Percentiles rank a stretch among this genome's conserved stretches.
These are phyloP conservation scores for Perizoma flavofasciatum DNA, from an alignment of 2,888 invertebrate species.

Conservation along the genomic window DNA sequence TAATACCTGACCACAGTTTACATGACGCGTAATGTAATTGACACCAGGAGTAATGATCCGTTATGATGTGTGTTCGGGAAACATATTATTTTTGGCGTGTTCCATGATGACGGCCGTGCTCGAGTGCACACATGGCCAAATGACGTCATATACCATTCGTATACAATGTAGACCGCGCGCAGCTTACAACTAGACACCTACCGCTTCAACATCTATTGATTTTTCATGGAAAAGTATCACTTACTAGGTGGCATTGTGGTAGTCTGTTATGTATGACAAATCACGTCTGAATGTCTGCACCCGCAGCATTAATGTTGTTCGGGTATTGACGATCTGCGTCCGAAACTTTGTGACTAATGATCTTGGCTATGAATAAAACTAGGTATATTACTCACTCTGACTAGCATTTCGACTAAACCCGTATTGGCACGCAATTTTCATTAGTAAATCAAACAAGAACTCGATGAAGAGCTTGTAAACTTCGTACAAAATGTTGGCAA, in stretches of 20 bases:
- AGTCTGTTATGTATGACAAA: too few species aligned
- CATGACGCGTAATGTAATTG: constrained; percentile 15
- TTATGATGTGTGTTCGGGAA: constrained; percentile 33
- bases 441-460: constrained; percentile 5
- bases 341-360: too few species aligned
- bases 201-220: constrained; percentile 9
- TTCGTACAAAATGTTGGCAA: constrained; percentile 13
- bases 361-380: too few species aligned
- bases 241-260: too few species aligned
- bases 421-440: neutral
- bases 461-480: constrained; percentile 17
- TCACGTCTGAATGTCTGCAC: too few species aligned
- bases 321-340: too few species aligned
- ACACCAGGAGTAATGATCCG: constrained; percentile 21
- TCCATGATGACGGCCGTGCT: constrained; percentile 43
- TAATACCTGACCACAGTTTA: neutral
- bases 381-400: too few species aligned
- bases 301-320: too few species aligned
- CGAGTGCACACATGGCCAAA: constrained; percentile 54
- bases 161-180: constrained; percentile 32
- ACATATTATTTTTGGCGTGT: constrained; percentile 58
- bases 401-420: neutral
- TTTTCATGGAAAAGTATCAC: constrained; percentile 5
- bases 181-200: constrained; percentile 4
- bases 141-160: constrained; percentile 48